Conservation (phyloP, 2,888 invertebrate species). For the Rhingia campestris region DNA sequence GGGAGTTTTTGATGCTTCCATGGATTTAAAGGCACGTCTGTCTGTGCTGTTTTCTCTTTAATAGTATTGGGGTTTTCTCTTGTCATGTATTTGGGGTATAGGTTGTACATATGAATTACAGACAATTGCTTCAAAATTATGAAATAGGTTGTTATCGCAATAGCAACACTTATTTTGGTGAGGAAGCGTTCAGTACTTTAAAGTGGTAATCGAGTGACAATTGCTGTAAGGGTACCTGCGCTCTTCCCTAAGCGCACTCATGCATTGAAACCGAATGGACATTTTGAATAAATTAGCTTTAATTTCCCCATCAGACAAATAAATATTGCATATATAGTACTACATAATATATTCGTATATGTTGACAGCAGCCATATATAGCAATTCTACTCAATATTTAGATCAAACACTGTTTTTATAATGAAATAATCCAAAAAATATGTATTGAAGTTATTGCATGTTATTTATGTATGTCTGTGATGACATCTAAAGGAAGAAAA, state of each 20-base stretch:
- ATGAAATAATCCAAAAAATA: no score
- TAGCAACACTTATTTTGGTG: neutral
- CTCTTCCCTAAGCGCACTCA: neutral
- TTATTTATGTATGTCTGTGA: no score
- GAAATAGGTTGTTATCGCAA: slow-evolving; percentile 1
- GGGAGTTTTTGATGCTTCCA: slow-evolving; percentile 48
- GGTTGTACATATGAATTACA: slow-evolving; percentile 6
- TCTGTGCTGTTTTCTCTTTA: neutral
- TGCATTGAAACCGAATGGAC: neutral
- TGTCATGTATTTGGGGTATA: neutral
- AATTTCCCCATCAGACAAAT: no score
- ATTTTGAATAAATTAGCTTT: neutral
- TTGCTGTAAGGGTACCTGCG: neutral
- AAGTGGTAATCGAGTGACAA: neutral
- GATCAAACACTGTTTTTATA: no score
- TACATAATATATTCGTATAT: no score
- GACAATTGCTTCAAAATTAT: slow-evolving; percentile 23
- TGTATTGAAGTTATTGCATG: no score
- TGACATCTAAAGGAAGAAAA: no score
- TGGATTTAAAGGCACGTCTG: slow-evolving; percentile 8
- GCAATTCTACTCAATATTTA: no score
- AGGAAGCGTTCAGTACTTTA: neutral
- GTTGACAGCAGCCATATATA: no score
- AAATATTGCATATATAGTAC: no score
- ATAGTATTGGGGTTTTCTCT: neutral